Percentiles rank a stretch among this genome's conserved stretches.
These are phyloP conservation scores for Spinus pinus DNA, from an alignment of 2,797 vertebrate species.

Conservation along the genomic window DNA sequence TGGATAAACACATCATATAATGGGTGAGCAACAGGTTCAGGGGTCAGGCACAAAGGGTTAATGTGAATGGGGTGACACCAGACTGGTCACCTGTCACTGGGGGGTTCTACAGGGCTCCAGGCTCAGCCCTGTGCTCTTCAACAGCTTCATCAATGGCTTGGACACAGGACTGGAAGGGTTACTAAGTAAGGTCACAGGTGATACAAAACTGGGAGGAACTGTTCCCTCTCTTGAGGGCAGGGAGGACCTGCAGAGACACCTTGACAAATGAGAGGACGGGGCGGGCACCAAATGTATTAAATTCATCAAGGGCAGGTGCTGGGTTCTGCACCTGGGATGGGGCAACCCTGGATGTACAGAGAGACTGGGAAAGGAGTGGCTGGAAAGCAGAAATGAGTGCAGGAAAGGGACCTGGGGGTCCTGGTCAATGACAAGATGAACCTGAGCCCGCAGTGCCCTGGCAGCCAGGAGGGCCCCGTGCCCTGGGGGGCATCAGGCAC, in stretches of 20 bases:
- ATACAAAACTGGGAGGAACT: background rate
- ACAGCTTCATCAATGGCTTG: background rate
- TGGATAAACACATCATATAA: background rate
- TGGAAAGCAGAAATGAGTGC: background rate
- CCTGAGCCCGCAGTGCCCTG: rapidly evolving
- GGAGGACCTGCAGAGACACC: background rate
- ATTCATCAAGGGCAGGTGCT: rapidly evolving
- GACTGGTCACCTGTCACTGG: background rate
- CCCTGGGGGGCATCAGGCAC: rapidly evolving
- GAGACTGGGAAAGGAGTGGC: no score
- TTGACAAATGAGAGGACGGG: background rate
- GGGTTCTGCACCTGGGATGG: no score
- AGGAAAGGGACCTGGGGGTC: rapidly evolving
- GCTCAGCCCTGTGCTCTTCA: background rate
- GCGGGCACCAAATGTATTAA: background rate
- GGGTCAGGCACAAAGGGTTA: background rate
- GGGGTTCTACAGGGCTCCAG: background rate
- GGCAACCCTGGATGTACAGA: background rate
- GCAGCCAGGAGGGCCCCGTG: background rate
- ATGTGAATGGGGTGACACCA: background rate
- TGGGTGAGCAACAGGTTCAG: background rate
- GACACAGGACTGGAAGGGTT: background rate
- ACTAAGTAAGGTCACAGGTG: background rate
- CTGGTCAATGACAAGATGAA: rapidly evolving
- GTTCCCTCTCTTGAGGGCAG: rapidly evolving